phyloP scores from a whole-genome alignment of 2,113 vertebrate species.

The Prunella fulvescens region DNA sequence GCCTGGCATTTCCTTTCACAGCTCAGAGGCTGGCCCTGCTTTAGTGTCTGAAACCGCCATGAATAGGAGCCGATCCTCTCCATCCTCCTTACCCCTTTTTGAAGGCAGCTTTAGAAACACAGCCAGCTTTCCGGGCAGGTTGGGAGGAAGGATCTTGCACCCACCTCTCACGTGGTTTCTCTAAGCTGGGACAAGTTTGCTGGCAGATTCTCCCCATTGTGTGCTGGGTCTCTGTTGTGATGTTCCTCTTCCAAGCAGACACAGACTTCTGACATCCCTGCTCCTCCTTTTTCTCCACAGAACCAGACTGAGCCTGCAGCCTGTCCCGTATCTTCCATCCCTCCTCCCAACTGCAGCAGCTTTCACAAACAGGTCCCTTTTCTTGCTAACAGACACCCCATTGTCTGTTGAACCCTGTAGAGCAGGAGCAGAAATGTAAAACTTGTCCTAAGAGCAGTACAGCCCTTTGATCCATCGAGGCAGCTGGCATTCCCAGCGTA shows the following conservation, averaged over 20 bases:
- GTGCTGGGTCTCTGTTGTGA: neutral
- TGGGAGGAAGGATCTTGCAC: neutral
- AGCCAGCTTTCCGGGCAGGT: neutral
- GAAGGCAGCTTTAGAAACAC: slow-evolving; percentile 4
- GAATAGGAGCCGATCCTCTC: slow-evolving; percentile 24
- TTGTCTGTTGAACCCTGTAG: slow-evolving; percentile 11
- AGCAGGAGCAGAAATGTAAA: slow-evolving; percentile 44
- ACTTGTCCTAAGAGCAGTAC: neutral
- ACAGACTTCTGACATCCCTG: neutral
- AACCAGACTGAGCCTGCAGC: neutral
- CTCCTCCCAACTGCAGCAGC: neutral
- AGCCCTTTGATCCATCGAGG: neutral
- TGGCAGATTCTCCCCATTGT: neutral
- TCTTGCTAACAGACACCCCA: neutral
- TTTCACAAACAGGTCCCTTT: slow-evolving; percentile 12
- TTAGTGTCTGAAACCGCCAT: neutral
- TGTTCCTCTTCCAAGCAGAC: neutral
- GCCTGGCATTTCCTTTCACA: slow-evolving; percentile 13
- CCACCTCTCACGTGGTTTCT: neutral
- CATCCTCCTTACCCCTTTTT: neutral
- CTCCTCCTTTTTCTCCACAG: neutral
- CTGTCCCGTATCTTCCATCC: neutral
- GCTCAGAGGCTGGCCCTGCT: neutral
- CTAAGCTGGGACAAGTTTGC: neutral
- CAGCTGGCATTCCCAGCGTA: slow-evolving; percentile 42